Base-by-base conservation (phyloP, 2,797 vertebrate genomes). In the Nothura maculosa region DNA sequence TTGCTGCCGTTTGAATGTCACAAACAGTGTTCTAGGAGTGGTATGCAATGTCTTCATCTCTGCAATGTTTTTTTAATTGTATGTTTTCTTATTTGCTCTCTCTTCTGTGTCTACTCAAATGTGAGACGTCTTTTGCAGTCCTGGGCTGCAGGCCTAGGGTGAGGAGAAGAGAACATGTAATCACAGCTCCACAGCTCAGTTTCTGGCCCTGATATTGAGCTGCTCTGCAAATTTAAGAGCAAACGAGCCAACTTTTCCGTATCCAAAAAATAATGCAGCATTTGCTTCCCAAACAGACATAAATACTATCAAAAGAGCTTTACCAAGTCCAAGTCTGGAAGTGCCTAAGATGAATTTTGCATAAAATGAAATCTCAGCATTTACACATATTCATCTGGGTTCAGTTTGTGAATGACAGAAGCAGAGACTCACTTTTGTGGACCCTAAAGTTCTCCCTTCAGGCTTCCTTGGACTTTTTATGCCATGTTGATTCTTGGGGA, bases 161-260 rank as follows among this genome's bases (percentile, higher is more conserved):
- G 55, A 81, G 72, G 66, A 78, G 45, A 87, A 61, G 19, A 78
- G 63, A 94, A 74, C 57, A 34, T 87, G 27, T 73, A 85, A 95
- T 93, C 79, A 85, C 69, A 25, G 18, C 70, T 85, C 67, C 47
- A 72, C 7, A 45, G 73, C 50, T 83, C 0, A 1, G 27, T 60
- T 85, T 78, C 63, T 93, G 84, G 73, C 79, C 40, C 36, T 67
- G 73, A 22, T 42, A 28, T 28, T 89, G 60, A 69, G 83, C 60
- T 90, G 80, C 90, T 89, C 47, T 52, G 28, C 52, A 54, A 28
- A 92, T 94, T 94, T 67, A 79, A 79, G 63, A 87, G 63, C 47
- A 85, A 75, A 32, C 55, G 30, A 78, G 69, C 34, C 55, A 57
- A 6, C 22, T 48, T 75, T 87, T 95, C 47, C 79, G 40, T 70